phyloP scores from a whole-genome alignment of 1,140 invertebrate species.

The Epicauta chinensis region DNA sequence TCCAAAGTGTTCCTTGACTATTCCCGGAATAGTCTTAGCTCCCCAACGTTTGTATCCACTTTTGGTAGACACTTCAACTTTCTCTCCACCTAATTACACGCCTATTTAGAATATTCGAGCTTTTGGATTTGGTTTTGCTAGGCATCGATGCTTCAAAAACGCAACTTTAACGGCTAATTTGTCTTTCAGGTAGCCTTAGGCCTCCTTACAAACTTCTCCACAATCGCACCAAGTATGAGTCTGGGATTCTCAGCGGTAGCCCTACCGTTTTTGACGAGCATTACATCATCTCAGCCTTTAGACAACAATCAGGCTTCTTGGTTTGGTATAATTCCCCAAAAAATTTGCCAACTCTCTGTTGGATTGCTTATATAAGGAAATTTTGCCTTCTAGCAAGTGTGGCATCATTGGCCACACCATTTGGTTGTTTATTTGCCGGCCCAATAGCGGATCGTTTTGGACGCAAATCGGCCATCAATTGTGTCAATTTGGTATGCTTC shows the following conservation, averaged over 20 bases:
- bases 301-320: constrained; percentile 45
- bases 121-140: no score
- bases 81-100: no score
- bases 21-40: no score
- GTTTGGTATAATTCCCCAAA: constrained; percentile 44
- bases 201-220: constrained; percentile 44
- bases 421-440: constrained; percentile 48
- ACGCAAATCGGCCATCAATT: constrained; percentile 48
- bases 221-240: constrained; percentile 45
- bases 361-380: no score
- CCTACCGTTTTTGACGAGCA: constrained; percentile 40
- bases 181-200: constrained; percentile 30
- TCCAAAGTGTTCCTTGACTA: no score
- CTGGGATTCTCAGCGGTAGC: constrained; percentile 49
- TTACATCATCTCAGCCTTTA: constrained; percentile 31
- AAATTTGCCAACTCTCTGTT: no score
- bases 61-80: no score
- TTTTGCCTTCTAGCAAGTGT: constrained; percentile 47
- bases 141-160: no score
- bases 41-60: no score
- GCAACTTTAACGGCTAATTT: neutral
- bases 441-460: constrained; percentile 54
- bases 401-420: constrained; percentile 45
- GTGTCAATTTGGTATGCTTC: constrained; percentile 48
- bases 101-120: no score